Conservation (phyloP, 2,888 invertebrate species). For the Myopa tessellatipennis region DNA sequence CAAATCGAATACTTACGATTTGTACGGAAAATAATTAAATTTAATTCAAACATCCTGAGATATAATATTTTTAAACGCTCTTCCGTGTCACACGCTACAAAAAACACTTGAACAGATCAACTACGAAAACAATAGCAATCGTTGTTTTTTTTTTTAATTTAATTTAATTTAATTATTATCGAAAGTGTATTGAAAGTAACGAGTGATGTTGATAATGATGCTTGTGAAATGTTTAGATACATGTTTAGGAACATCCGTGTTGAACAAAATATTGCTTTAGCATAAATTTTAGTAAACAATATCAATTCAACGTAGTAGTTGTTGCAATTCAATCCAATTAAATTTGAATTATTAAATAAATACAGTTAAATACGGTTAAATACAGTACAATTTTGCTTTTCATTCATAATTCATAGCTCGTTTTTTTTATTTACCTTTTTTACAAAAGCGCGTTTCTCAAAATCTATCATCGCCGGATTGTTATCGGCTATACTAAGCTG, state of each 20-base stretch:
- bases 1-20: too few species aligned
- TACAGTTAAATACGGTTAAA: too few species aligned
- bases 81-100: background rate
- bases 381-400: too few species aligned
- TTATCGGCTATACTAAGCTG: slow-evolving; percentile 59
- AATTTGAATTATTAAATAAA: too few species aligned
- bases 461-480: slow-evolving; percentile 64
- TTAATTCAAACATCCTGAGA: slow-evolving; percentile 19
- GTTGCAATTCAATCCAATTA: too few species aligned
- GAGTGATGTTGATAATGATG: too few species aligned
- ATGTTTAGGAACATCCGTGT: too few species aligned
- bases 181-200: background rate
- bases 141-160: too few species aligned
- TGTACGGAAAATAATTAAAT: slow-evolving; percentile 2
- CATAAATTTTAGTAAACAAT: slow-evolving; percentile 16
- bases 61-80: slow-evolving; percentile 10
- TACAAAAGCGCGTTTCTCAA: slow-evolving; percentile 66
- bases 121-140: slow-evolving; percentile 19
- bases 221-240: too few species aligned
- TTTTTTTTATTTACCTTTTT: slow-evolving; percentile 59
- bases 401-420: too few species aligned
- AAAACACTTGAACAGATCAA: background rate
- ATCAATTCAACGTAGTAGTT: slow-evolving; percentile 2
- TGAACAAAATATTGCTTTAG: too few species aligned
- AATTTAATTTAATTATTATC: too few species aligned